Percentiles rank a stretch among this genome's conserved stretches.
Evolutionary conservation across 2,113 vertebrate species (phyloP).

Genomic region (Aldabrachelys gigantea): DNA sequence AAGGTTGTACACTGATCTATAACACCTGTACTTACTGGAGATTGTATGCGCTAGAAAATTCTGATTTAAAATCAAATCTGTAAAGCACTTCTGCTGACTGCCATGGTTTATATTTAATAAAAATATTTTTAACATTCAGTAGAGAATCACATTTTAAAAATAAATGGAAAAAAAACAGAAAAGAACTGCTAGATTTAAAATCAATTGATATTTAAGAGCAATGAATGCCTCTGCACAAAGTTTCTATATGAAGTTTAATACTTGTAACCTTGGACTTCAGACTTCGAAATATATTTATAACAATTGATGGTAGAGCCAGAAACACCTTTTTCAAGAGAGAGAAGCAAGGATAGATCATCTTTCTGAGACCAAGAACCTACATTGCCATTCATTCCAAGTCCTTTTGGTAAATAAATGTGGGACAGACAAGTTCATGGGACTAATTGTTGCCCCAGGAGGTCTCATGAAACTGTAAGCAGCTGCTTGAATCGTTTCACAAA

Average conservation of each 20-base stretch:
- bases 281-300: slow-evolving; percentile 35
- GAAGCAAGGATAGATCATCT: slow-evolving; percentile 19
- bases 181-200: background rate
- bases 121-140: slow-evolving; percentile 2
- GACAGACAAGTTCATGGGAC: slow-evolving; percentile 57
- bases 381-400: slow-evolving; percentile 31
- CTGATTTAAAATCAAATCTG: slow-evolving; percentile 23
- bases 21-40: background rate
- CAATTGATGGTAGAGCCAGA: slow-evolving; percentile 41
- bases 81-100: background rate
- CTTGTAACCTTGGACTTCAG: slow-evolving; percentile 28
- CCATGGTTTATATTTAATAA: background rate
- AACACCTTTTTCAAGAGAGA: slow-evolving; percentile 24
- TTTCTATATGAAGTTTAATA: slow-evolving; percentile 18
- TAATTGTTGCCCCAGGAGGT: slow-evolving; percentile 57
- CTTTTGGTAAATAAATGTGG: slow-evolving; percentile 54
- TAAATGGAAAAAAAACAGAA: background rate
- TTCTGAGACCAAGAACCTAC: slow-evolving; percentile 56
- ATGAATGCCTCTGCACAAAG: background rate
- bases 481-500: slow-evolving; percentile 59
- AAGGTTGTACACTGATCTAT: background rate
- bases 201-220: background rate
- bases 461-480: slow-evolving; percentile 55
- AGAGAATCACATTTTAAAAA: background rate
- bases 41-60: background rate